These are phyloP conservation scores for Argyrosomus regius DNA, from an alignment of 2,797 vertebrate species.

Conservation along the genomic window DNA sequence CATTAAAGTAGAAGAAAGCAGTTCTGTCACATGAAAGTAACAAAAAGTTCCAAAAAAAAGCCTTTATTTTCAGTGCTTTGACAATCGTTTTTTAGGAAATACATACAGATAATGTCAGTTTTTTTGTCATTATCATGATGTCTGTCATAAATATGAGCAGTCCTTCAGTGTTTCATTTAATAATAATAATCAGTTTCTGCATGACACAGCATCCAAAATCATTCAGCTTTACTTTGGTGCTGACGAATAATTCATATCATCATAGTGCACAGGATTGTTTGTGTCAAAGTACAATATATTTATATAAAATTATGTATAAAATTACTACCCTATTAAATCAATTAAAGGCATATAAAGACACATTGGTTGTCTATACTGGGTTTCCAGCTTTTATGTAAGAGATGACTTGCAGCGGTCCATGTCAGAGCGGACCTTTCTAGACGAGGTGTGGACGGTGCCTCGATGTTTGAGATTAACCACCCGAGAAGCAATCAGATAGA, in stretches of 20 bases:
- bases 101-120: neutral
- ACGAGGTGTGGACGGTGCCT: conserved; percentile 29
- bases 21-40: neutral
- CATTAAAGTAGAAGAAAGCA: conserved; percentile 8
- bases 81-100: neutral
- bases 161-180: neutral
- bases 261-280: neutral
- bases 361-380: neutral
- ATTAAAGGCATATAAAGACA: neutral
- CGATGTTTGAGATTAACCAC: conserved; percentile 64
- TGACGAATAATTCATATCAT: neutral
- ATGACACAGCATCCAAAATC: neutral
- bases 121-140: neutral
- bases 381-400: neutral
- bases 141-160: neutral
- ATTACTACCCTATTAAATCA: neutral
- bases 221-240: neutral
- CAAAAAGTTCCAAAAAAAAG: neutral
- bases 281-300: conserved; percentile 3
- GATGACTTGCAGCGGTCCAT: conserved; percentile 31
- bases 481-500: conserved; percentile 90
- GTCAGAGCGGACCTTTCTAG: conserved; percentile 10
- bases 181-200: neutral
- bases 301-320: conserved; percentile 1
- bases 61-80: conserved; percentile 30